A percentile compares a stretch with the other conserved stretches of the same genome.
Evolutionary conservation across 2,888 invertebrate genomes (phyloP).

Genomic region (Tethea ocularis): DNA sequence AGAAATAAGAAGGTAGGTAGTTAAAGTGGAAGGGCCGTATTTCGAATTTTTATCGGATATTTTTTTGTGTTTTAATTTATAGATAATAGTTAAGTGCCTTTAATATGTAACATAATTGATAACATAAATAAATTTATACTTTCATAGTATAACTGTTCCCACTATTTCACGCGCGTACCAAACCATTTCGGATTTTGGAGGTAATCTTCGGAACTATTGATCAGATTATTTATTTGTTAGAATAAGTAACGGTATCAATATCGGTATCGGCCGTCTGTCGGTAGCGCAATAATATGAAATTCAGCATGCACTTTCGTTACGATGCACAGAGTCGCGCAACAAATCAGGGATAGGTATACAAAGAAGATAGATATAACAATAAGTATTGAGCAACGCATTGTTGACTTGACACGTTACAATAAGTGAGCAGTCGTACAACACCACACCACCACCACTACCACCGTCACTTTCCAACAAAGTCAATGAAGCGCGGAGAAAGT

Average conservation of each 20-base stretch:
- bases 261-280: neutral
- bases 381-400: constrained; percentile 46
- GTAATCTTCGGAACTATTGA: too few relatives aligned
- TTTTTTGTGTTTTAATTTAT: too few relatives aligned
- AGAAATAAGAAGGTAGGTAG: too few relatives aligned
- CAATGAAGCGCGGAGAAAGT: constrained; percentile 83
- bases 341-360: neutral
- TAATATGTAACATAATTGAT: too few relatives aligned
- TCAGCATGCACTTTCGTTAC: neutral
- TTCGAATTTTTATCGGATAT: too few relatives aligned
- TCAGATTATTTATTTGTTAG: too few relatives aligned
- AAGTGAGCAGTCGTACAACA: constrained; percentile 42
- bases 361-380: constrained; percentile 35
- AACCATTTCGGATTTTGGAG: too few relatives aligned
- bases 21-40: too few relatives aligned
- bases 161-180: too few relatives aligned
- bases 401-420: constrained; percentile 38
- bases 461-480: constrained; percentile 80
- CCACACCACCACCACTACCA: constrained; percentile 62
- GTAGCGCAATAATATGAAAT: constrained; percentile 11
- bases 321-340: neutral
- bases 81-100: too few relatives aligned
- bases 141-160: too few relatives aligned
- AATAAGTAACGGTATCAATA: neutral
- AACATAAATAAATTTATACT: too few relatives aligned